Evolutionary conservation across 35 echinoderm and acorn worm genomes (phyloP).

Genomic region (Acanthaster planci): DNA sequence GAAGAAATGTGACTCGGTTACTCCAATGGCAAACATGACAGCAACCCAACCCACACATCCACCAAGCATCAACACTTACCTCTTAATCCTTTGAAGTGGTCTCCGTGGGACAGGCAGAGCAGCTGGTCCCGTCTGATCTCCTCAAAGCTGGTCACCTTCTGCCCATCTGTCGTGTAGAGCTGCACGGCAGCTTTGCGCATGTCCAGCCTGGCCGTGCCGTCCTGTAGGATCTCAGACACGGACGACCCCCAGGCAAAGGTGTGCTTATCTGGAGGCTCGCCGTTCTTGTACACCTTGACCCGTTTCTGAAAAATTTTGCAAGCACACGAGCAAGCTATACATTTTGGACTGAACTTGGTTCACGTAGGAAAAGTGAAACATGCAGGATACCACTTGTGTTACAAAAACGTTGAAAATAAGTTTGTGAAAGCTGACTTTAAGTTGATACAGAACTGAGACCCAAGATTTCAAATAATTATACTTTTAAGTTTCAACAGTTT

Average conservation of each 20-base stretch:
- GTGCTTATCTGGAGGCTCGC: constrained; percentile 58
- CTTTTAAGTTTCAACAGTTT: too few species aligned
- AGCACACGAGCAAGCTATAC: too few species aligned
- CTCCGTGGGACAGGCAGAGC: constrained; percentile 64
- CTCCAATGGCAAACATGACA: too few species aligned
- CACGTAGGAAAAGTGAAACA: too few species aligned
- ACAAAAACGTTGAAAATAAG: too few species aligned
- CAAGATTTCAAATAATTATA: too few species aligned
- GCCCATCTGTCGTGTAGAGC: constrained; percentile 56
- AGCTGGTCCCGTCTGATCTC: constrained; percentile 74
- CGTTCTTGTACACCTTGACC: constrained; percentile 76
- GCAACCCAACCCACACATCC: background rate
- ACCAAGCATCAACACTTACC: constrained; percentile 47
- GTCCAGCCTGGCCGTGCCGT: constrained; percentile 50
- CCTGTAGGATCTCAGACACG: constrained; percentile 63
- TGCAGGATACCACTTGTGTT: too few species aligned
- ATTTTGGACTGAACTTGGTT: too few species aligned
- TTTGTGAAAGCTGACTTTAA: too few species aligned
- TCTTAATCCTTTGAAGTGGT: constrained; percentile 71
- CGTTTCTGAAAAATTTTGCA: constrained; percentile 73
- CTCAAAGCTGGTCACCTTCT: constrained; percentile 52
- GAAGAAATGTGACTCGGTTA: too few species aligned
- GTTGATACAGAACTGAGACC: too few species aligned
- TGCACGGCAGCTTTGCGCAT: constrained; percentile 56
- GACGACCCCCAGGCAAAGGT: constrained; percentile 65